Evolutionary conservation across 2,113 vertebrate genomes (phyloP), one percentile per base, ranked within the genome.

Genomic region (Burhinus bistriatus): DNA sequence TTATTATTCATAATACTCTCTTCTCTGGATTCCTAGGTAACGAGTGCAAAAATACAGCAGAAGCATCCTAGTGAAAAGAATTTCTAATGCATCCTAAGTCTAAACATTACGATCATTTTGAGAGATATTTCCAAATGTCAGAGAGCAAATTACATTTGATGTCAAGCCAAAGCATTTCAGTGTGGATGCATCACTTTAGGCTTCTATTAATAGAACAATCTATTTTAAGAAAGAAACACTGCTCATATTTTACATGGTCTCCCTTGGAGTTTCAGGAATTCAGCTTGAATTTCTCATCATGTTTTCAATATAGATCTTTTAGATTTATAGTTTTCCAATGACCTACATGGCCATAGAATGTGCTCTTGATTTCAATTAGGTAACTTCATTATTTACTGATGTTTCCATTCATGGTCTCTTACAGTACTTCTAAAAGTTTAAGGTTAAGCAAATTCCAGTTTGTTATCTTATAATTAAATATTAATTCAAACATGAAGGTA

Each of bases 111-210:
- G 73, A 61, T 83, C 21, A 57, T 65, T 84, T 83, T 52, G 58
- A 90, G 64, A 71, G 15, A 9, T 57, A 69, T 49, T 66, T 93
- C 62, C 81, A 71, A 87, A 85, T 87, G 26, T 85, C 73, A 96
- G 61, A 96, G 87, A 96, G 81, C 42, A 95, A 90, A 95, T 76
- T 85, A 71, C 32, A 77, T n/a, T 85, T 55, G 47, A 91, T 84
- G 29, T 54, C 89, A 89, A 94, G 34, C 59, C 93, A 78, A 84
- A 90, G 70, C 32, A 77, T 89, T 95, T 93, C 52, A 29, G 45
- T 4, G 2, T 71, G 51, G 75, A 91, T 81, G 65, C 65, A 40
- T 36, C 44, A 84, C 55, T 89, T 88, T 18, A 73, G 61, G 55
- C 17, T 79, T 84, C 87, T 61, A 68, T 94, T 91, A 83, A 87